phyloP scores from a whole-genome alignment of 2,797 vertebrate species.

The Hemibagrus guttatus region DNA sequence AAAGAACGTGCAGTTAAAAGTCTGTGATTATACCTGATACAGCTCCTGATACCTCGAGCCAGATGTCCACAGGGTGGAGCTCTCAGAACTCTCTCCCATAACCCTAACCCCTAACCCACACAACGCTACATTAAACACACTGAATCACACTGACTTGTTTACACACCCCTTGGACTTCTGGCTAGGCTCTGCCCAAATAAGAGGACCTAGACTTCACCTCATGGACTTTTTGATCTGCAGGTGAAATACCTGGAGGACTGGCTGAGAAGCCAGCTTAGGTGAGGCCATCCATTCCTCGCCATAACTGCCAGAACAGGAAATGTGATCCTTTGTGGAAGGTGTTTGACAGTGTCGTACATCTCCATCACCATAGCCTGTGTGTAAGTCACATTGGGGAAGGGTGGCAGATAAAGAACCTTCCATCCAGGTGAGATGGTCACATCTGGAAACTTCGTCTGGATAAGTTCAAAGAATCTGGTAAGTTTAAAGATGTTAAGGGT shows the following conservation, averaged over 20 bases:
- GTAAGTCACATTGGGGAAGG: slow-evolving; percentile 66
- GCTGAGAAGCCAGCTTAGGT: slow-evolving; percentile 84
- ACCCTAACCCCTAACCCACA: not conserved
- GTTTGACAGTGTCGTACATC: slow-evolving; percentile 76
- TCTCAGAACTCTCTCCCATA: not conserved
- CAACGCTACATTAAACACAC: not conserved
- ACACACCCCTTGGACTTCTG: not conserved
- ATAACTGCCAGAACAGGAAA: slow-evolving; percentile 79
- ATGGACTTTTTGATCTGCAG: not conserved
- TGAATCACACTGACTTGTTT: not conserved
- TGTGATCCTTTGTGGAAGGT: slow-evolving; percentile 77
- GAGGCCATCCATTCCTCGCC: slow-evolving; percentile 75
- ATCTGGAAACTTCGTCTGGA: slow-evolving; percentile 79
- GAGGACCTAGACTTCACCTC: no score
- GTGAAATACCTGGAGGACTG: slow-evolving; percentile 79
- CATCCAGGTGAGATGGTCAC: slow-evolving; percentile 84
- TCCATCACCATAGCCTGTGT: slow-evolving; percentile 76
- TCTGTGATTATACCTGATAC: not conserved
- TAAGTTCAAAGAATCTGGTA: slow-evolving; percentile 77
- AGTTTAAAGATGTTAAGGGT: not conserved
- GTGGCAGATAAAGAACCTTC: slow-evolving; percentile 73
- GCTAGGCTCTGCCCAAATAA: not conserved
- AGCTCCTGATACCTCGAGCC: not conserved
- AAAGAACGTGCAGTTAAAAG: not conserved
- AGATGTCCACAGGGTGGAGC: not conserved